Conservation (phyloP, 2,113 vertebrate genomes). For the Boleophthalmus pectinirostris region DNA sequence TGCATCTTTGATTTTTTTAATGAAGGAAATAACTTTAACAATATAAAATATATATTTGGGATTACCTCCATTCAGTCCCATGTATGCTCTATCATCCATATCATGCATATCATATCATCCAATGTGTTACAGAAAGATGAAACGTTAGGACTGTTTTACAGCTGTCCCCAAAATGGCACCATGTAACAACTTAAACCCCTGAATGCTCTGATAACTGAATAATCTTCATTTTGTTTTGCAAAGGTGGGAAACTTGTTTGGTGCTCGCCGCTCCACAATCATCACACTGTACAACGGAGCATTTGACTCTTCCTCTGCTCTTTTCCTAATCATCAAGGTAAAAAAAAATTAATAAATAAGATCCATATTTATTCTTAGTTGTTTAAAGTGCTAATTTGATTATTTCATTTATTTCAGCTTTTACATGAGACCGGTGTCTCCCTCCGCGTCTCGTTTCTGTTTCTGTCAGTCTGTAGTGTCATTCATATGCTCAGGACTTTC, state of each 20-base stretch:
- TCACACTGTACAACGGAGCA: conserved; percentile 92
- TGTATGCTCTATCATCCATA: too few species aligned
- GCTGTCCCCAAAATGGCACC: too few species aligned
- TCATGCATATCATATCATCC: too few species aligned
- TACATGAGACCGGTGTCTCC: conserved; percentile 77
- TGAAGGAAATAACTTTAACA: too few species aligned
- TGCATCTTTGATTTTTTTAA: too few species aligned
- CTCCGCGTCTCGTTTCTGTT: conserved; percentile 83
- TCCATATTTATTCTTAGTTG: not conserved
- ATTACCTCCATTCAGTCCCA: too few species aligned
- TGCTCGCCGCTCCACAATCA: conserved; percentile 85
- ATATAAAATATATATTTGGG: too few species aligned
- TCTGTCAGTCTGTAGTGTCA: conserved; percentile 78
- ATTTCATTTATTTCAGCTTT: conserved; percentile 71
- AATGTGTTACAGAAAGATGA: too few species aligned
- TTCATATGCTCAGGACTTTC: conserved; percentile 86
- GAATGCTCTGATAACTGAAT: not conserved
- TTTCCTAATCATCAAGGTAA: conserved; percentile 90
- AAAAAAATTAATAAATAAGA: not conserved
- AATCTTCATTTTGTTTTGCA: not conserved
- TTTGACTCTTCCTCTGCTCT: conserved; percentile 91
- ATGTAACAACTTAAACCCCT: too few species aligned
- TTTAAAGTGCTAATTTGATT: not conserved
- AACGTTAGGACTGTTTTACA: too few species aligned
- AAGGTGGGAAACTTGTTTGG: conserved; percentile 94